Evolutionary conservation across 2,797 vertebrate genomes (phyloP), one percentile per base, ranked within the genome.

Genomic region (Mormyrus hasselquistii): DNA sequence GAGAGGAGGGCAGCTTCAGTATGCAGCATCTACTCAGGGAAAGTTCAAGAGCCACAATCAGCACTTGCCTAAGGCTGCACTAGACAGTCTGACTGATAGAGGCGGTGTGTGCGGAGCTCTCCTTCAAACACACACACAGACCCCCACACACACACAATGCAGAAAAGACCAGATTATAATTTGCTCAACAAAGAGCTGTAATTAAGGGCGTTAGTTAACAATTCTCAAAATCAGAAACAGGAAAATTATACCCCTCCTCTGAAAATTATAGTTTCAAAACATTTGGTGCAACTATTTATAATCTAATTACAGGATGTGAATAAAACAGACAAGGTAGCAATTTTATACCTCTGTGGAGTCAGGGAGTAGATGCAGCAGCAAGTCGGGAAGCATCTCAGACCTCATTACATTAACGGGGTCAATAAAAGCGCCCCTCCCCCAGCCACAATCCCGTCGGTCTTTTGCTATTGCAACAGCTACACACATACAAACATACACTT

Each of bases 331-430:
- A 47, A 88, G 84, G 88, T 89, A 90, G 89, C 89, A 90, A 90
- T 90, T 91, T 91, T 91, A 89, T 90, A 88, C 89, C 89, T 90
- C 89, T 90, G 6, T 85, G 59, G 50, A 69, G 52, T 19, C 29
- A 41, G 57, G 89, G 79, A 34, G 47, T n/a, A 55, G 87, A n/a
- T 29, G 47, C 76, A 86, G 8, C 69, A 34, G 88, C 47, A 88
- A 65, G 9, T 89, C 19, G 16, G 87, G 88, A 84, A 53, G 62
- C 49, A 57, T 69, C 89, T 79, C 52, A 55, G 88, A 65, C 88
- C 89, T 86, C 90, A 91, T 90, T 90, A 91, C 91, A 85, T 88
- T 90, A 91, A 90, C 87, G 89, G 88, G 91, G 91, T 90, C 91
- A 91, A 91, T 91, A 88, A 90, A 84, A 90, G 89, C 38, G 29